A percentile compares a stretch with the other conserved stretches of the same genome.
Conservation (phyloP, 2,888 invertebrate genomes). For the Azorinus chamasolen region DNA sequence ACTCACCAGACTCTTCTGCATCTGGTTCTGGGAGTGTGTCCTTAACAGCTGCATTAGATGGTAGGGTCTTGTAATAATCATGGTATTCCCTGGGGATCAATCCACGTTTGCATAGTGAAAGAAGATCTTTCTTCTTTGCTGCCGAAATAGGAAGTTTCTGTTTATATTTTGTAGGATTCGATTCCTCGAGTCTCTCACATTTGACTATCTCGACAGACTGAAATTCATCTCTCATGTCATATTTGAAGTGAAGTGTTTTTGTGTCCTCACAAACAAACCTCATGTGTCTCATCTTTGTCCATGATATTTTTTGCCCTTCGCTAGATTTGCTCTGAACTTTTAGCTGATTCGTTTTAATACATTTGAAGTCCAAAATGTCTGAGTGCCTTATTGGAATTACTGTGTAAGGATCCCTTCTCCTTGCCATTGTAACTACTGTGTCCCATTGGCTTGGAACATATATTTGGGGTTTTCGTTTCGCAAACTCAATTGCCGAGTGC, state of each 20-base stretch:
- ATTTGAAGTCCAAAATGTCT: slow-evolving; percentile 12
- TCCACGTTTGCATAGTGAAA: background rate
- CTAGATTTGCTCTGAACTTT: slow-evolving; percentile 3
- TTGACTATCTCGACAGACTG: slow-evolving; percentile 1
- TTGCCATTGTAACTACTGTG: slow-evolving; percentile 27
- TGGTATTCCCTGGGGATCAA: background rate
- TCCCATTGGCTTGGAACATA: slow-evolving; percentile 44
- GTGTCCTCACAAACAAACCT: background rate
- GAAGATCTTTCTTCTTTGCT: background rate
- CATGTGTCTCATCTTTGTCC: slow-evolving; percentile 2
- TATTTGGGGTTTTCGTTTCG: slow-evolving; percentile 43
- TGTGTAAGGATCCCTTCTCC: slow-evolving; percentile 28
- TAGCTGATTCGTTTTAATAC: background rate
- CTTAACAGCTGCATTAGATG: too few species aligned
- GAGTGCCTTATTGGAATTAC: slow-evolving; percentile 13
- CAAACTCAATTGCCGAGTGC: slow-evolving; percentile 43
- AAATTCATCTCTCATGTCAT: slow-evolving; percentile 9
- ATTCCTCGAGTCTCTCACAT: background rate
- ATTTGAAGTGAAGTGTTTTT: slow-evolving; percentile 2
- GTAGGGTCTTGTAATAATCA: background rate
- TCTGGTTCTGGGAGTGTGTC: too few species aligned
- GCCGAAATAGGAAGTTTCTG: background rate
- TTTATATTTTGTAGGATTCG: slow-evolving; percentile 2
- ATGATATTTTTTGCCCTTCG: background rate
- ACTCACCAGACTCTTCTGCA: too few species aligned